Percentiles rank a stretch among this genome's conserved stretches.
These are phyloP conservation scores for Nothobranchius kuhntae DNA, from an alignment of 2,113 vertebrate species.

Conservation along the genomic window DNA sequence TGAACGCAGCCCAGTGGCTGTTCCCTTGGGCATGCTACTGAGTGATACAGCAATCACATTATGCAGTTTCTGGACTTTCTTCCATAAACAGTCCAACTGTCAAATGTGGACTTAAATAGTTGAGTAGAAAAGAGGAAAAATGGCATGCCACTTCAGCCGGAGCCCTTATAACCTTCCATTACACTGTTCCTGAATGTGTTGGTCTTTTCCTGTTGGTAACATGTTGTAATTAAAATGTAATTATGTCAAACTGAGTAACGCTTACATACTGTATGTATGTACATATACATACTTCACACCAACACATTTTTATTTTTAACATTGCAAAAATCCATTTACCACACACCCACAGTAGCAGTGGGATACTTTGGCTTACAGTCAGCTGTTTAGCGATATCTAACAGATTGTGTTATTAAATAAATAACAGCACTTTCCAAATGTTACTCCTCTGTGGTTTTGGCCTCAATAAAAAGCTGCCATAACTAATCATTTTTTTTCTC, in stretches of 20 bases:
- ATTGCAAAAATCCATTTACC: background rate
- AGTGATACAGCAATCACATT: constrained; percentile 52
- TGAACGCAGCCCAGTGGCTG: constrained; percentile 48
- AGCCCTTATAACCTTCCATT: too few relatives aligned
- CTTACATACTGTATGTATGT: too few relatives aligned
- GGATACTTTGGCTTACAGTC: background rate
- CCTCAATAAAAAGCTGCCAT: background rate
- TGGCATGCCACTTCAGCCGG: background rate
- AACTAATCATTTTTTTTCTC: background rate
- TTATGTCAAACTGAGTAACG: background rate
- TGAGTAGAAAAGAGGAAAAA: background rate
- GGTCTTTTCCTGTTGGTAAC: background rate
- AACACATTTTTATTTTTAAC: background rate
- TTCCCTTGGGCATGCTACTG: constrained; percentile 60
- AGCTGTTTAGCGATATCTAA: background rate
- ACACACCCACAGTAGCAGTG: background rate
- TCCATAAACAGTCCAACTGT: constrained; percentile 32
- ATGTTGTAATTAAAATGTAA: background rate
- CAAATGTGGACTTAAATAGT: constrained; percentile 19
- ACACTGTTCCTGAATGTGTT: background rate
- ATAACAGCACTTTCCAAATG: constrained; percentile 1
- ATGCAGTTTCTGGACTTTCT: constrained; percentile 44
- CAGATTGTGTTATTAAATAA: constrained; percentile 1
- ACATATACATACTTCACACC: background rate
- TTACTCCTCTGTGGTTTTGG: background rate